These are phyloP conservation scores for Scrobipalpa atriplicella DNA, from an alignment of 2,888 invertebrate species.

Conservation along the genomic window DNA sequence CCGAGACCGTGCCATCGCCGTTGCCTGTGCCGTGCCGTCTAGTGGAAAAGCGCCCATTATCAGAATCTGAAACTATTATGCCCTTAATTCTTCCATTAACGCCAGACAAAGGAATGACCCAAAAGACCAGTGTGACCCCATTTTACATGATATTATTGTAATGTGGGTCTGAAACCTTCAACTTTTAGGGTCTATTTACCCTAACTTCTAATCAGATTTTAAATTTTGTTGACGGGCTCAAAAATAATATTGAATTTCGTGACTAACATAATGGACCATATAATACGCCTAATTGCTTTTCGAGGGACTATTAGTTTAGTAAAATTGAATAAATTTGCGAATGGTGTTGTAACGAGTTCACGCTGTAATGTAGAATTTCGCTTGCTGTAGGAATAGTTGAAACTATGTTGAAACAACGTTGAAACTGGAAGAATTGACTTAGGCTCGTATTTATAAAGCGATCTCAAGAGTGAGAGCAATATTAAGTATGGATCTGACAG, in stretches of 20 bases:
- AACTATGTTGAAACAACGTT: too few species aligned
- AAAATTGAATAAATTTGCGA: not conserved
- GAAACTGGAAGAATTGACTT: too few species aligned
- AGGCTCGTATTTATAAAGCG: too few species aligned
- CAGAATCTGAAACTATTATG: not conserved
- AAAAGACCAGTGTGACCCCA: conserved; percentile 27
- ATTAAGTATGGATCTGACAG: too few species aligned
- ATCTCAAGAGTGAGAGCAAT: too few species aligned
- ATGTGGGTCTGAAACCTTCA: conserved; percentile 23
- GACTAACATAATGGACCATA: conserved; percentile 7
- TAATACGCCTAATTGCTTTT: conserved; percentile 2
- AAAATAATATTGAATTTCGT: conserved; percentile 26
- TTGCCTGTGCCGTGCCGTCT: too few species aligned
- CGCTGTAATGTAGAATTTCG: not conserved
- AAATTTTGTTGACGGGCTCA: conserved; percentile 3
- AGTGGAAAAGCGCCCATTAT: too few species aligned
- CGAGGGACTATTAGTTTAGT: not conserved
- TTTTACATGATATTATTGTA: conserved; percentile 32
- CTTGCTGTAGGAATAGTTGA: not conserved
- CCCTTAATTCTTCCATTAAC: conserved; percentile 18
- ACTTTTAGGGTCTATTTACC: conserved; percentile 29
- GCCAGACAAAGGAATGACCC: conserved; percentile 18
- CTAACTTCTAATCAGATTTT: conserved; percentile 33
- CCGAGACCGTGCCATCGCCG: too few species aligned
- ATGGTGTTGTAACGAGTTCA: not conserved